A percentile compares a stretch with the other conserved stretches of the same genome.
phyloP scores from a whole-genome alignment of 2,888 invertebrate species.

The Allacma fusca region DNA sequence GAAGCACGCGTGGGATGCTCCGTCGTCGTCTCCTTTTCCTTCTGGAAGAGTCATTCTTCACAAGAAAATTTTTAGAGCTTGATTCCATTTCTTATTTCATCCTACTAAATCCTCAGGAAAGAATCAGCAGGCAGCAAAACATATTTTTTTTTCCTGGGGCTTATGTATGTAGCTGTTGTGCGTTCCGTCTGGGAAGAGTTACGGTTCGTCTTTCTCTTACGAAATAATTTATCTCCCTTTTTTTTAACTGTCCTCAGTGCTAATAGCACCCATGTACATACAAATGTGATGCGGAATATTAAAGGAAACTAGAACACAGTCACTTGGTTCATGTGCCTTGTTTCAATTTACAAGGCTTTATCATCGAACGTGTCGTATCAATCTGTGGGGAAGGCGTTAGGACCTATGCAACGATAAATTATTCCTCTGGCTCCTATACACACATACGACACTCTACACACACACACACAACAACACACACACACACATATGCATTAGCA shows the following conservation, averaged over 20 bases:
- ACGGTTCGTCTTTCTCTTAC: neutral
- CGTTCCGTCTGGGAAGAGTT: neutral
- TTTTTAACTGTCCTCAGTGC: neutral
- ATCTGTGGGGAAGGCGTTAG: conserved; percentile 6
- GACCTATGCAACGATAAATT: neutral
- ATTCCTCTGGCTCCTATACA: neutral
- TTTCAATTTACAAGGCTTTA: neutral
- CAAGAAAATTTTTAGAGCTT: neutral
- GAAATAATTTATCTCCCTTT: neutral
- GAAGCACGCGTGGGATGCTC: conserved; percentile 32
- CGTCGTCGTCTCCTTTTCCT: neutral
- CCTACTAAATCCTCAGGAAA: conserved; percentile 21
- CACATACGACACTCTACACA: no score
- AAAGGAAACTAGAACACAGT: no score
- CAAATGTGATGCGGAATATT: no score
- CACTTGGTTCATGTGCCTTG: no score
- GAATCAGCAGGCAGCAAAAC: conserved; percentile 13
- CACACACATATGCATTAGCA: no score
- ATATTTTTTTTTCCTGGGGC: conserved; percentile 9
- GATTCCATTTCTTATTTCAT: conserved; percentile 25
- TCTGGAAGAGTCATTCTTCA: conserved; percentile 6
- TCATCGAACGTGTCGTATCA: conserved; percentile 8
- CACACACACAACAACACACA: no score
- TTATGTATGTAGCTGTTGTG: neutral
- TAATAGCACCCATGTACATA: no score